A percentile compares a stretch with the other conserved stretches of the same genome.
Conservation (phyloP, 2,888 invertebrate genomes). For the Limnephilus auricula region DNA sequence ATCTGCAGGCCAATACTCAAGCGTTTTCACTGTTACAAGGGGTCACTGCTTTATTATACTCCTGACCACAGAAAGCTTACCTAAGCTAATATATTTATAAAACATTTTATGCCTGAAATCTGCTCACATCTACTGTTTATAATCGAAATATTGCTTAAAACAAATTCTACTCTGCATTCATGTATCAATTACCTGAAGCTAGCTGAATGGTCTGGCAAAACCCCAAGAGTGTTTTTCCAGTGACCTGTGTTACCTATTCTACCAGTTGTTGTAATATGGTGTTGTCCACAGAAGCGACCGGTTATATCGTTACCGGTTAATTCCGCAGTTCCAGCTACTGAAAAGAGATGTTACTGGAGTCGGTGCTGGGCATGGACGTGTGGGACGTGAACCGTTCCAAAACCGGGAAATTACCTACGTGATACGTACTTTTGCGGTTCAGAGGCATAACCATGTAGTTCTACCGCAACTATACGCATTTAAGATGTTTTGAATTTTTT, state of each 20-base stretch:
- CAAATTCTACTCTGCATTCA: no score
- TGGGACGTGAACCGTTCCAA: slow-evolving; percentile 3
- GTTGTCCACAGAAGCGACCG: not conserved
- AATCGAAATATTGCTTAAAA: no score
- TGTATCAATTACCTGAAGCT: not conserved
- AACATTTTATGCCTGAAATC: no score
- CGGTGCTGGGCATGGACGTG: not conserved
- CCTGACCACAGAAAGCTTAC: not conserved
- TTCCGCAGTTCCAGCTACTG: not conserved
- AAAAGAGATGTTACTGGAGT: not conserved
- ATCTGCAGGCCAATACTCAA: not conserved
- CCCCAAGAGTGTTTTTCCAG: no score
- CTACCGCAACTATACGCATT: not conserved
- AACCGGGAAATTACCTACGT: slow-evolving; percentile 7
- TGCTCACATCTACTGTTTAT: no score
- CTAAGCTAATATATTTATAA: no score
- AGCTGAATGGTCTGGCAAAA: no score
- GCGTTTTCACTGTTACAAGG: not conserved
- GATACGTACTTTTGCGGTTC: not conserved
- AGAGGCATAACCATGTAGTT: not conserved
- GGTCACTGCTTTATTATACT: not conserved
- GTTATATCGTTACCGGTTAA: not conserved
- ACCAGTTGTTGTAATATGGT: not conserved
- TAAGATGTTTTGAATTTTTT: not conserved
- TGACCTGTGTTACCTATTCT: not conserved